Percentiles rank a stretch among this genome's conserved stretches.
phyloP scores from a whole-genome alignment of 2,113 vertebrate species.

The Pseudois nayaur region DNA sequence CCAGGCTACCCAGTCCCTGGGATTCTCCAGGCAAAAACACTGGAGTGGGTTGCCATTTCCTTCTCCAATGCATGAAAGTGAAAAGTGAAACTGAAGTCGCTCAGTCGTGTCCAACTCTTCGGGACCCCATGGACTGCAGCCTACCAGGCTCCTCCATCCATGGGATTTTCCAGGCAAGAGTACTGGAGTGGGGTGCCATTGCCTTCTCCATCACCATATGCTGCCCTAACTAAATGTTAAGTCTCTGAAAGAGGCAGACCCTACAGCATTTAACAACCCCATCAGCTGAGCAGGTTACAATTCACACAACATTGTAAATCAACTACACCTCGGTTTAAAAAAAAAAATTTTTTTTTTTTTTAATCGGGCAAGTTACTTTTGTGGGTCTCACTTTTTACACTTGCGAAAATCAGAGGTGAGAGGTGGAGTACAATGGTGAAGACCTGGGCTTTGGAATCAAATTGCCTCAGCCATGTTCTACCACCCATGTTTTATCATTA shows the following conservation, averaged over 20 bases:
- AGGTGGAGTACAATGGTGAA: not conserved
- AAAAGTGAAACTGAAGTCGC: no score
- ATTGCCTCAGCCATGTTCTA: not conserved
- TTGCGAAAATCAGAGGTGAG: not conserved
- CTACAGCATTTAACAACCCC: not conserved
- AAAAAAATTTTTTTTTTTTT: not conserved
- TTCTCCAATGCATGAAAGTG: no score
- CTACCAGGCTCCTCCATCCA: no score
- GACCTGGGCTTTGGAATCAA: not conserved
- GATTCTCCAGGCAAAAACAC: no score
- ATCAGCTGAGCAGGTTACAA: not conserved
- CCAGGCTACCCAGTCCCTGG: no score
- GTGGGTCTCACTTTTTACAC: not conserved
- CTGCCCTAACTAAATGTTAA: not conserved
- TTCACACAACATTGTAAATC: not conserved
- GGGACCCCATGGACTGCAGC: no score
- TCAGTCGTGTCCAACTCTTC: no score
- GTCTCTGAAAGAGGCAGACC: not conserved
- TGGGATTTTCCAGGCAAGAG: no score
- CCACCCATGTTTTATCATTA: not conserved
- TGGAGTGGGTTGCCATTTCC: no score
- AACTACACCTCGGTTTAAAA: not conserved
- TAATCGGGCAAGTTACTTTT: not conserved
- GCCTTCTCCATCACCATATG: no score
- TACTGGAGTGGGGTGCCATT: no score